These are phyloP conservation scores for Phalloptychus januarius DNA, from an alignment of 2,797 vertebrate species.

Conservation along the genomic window DNA sequence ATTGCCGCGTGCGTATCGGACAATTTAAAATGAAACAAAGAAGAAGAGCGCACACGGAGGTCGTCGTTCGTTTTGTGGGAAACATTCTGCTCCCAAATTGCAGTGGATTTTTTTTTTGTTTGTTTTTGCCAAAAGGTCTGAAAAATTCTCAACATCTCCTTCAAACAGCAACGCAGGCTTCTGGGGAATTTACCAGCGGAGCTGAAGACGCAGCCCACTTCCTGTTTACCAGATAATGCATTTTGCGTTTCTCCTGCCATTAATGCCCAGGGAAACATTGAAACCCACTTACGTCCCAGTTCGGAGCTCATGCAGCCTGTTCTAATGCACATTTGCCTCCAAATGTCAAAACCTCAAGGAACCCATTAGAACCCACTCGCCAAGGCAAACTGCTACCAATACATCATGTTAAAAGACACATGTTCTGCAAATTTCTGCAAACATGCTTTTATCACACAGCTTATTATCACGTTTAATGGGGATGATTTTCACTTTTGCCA, in stretches of 20 bases:
- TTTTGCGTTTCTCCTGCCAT: slow-evolving; percentile 40
- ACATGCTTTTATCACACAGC: slow-evolving; percentile 52
- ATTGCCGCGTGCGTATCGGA: slow-evolving; percentile 62
- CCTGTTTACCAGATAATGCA: slow-evolving; percentile 48
- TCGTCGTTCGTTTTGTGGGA: slow-evolving; percentile 14
- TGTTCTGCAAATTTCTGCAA: slow-evolving; percentile 41
- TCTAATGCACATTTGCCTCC: slow-evolving; percentile 45
- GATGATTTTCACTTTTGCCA: slow-evolving; percentile 55
- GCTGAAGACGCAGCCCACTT: slow-evolving; percentile 34
- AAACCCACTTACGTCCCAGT: slow-evolving; percentile 53
- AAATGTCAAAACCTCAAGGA: slow-evolving; percentile 39
- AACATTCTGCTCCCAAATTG: slow-evolving; percentile 43
- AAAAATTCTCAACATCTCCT: neutral
- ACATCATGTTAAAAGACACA: slow-evolving; percentile 54
- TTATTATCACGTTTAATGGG: slow-evolving; percentile 67
- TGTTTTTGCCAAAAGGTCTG: slow-evolving; percentile 13
- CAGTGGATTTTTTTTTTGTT: neutral
- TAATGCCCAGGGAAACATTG: slow-evolving; percentile 52
- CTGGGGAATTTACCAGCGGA: neutral
- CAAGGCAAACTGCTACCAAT: slow-evolving; percentile 55
- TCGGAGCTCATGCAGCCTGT: slow-evolving; percentile 34
- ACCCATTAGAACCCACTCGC: slow-evolving; percentile 55
- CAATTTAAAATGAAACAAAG: slow-evolving; percentile 35
- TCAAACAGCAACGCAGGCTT: neutral
- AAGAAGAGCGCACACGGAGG: slow-evolving; percentile 5